Evolutionary conservation across 1,140 invertebrate genomes (phyloP).

Genomic region (Leptinotarsa defecta): DNA sequence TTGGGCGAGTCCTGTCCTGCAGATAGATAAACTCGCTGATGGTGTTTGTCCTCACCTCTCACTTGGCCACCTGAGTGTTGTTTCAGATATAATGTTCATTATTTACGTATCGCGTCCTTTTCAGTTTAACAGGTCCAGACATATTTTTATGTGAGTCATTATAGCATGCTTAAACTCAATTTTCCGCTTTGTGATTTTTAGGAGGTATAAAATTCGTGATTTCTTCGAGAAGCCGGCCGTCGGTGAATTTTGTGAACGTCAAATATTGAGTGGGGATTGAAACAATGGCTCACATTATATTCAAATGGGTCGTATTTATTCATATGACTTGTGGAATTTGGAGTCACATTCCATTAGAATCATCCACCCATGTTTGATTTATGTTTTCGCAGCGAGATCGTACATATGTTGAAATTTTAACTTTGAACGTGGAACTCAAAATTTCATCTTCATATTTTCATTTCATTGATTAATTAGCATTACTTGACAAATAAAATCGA

Average conservation of each 20-base stretch:
- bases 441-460: no score
- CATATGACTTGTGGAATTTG: neutral
- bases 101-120: constrained; percentile 21
- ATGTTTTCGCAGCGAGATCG: no score
- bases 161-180: constrained; percentile 23
- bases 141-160: constrained; percentile 22
- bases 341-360: no score
- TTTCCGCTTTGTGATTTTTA: constrained; percentile 23
- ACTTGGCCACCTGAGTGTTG: constrained; percentile 24
- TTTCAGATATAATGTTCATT: constrained; percentile 27
- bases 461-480: no score
- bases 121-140: constrained; percentile 23
- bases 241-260: constrained; percentile 5
- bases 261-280: neutral
- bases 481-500: no score
- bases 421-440: no score
- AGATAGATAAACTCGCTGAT: constrained; percentile 11
- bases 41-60: constrained; percentile 20
- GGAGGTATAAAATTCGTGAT: constrained; percentile 21
- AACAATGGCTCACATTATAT: neutral
- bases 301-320: neutral
- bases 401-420: no score
- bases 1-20: neutral
- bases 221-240: neutral
- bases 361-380: no score